Conservation (phyloP, 2,113 vertebrate species). For the Notothenia rossii region DNA sequence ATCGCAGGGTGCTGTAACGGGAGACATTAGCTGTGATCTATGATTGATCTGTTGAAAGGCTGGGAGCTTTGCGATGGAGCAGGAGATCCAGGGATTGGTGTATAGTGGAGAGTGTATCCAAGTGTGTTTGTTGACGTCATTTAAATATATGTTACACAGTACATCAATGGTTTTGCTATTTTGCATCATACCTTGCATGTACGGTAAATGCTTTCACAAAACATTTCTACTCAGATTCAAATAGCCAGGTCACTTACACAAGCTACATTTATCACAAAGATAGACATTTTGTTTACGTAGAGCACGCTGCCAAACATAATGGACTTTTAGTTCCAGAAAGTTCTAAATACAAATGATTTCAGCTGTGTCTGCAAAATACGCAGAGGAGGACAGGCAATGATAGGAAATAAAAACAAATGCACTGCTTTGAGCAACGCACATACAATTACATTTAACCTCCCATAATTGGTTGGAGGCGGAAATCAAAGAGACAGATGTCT, state of each 20-base stretch:
- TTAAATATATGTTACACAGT: conserved; percentile 3
- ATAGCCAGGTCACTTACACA: too few relatives aligned
- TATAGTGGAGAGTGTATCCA: conserved; percentile 4
- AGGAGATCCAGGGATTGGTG: conserved; percentile 45
- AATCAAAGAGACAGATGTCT: not conserved
- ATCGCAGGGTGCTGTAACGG: conserved; percentile 68
- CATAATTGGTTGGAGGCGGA: not conserved
- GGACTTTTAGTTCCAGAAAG: not conserved
- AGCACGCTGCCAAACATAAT: not conserved
- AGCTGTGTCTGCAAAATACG: too few relatives aligned
- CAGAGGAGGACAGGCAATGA: not conserved
- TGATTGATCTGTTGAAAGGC: conserved; percentile 70
- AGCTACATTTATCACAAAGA: too few relatives aligned
- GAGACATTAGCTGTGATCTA: conserved; percentile 73
- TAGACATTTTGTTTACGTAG: too few relatives aligned
- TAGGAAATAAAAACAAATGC: not conserved
- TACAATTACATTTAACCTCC: not conserved
- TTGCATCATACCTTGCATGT: not conserved
- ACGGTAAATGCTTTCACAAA: not conserved
- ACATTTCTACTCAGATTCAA: not conserved
- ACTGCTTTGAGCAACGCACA: not conserved
- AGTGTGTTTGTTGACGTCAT: conserved; percentile 18
- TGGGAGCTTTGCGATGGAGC: conserved; percentile 57
- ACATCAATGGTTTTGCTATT: not conserved
- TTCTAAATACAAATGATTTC: not conserved